These are phyloP conservation scores for Micronycteris hirsuta DNA, from an alignment of 2,113 vertebrate genomes.

Conservation along the genomic window DNA sequence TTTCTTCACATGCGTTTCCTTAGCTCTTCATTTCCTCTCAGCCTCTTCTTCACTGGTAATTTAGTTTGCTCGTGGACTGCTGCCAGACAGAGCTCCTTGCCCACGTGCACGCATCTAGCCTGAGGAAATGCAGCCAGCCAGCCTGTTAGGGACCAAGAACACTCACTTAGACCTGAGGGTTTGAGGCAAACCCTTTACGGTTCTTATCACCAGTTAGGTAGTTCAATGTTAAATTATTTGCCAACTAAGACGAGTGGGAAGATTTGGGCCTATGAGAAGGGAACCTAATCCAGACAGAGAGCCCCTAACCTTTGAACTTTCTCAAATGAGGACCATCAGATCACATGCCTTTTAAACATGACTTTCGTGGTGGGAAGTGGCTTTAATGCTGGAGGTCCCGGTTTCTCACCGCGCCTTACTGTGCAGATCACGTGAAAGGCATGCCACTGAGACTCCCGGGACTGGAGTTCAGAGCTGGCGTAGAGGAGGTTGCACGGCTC, in stretches of 20 bases:
- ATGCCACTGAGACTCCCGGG: fast-evolving
- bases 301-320: too few relatives aligned
- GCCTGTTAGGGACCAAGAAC: background rate
- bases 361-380: background rate
- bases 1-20: constrained; percentile 49
- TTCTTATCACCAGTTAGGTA: background rate
- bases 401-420: fast-evolving
- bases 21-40: constrained; percentile 50
- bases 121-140: background rate
- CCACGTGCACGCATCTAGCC: fast-evolving
- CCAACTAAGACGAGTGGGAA: background rate
- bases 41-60: constrained; percentile 49
- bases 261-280: background rate
- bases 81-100: background rate
- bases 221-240: background rate
- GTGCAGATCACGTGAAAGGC: background rate
- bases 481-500: background rate
- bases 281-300: background rate
- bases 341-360: background rate
- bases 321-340: background rate
- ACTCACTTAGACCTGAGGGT: background rate
- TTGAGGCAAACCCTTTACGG: fast-evolving
- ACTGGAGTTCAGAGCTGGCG: background rate
- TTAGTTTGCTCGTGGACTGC: constrained; percentile 26
- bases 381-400: background rate